Base-by-base conservation (phyloP, 2,113 vertebrate species). In the Crotophaga sulcirostris region DNA sequence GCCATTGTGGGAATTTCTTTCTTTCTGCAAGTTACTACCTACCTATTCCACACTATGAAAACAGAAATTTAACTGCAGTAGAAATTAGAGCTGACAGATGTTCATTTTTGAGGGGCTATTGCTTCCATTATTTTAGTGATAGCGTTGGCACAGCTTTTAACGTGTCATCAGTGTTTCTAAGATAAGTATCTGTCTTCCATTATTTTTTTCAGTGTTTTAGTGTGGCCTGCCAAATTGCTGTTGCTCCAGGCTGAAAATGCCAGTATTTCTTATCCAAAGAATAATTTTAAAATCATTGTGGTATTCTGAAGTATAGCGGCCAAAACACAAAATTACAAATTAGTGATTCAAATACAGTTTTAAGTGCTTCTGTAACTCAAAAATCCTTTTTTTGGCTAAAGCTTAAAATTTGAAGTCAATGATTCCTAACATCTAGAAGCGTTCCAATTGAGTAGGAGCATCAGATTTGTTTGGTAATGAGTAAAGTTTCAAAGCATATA, bases 161-260 rank as follows among this genome's bases (percentile, higher is more conserved):
- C 45, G 6, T 87, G 34, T 84, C 92, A 81, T 88, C 83, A 84
- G 49, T 82, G 62, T 93, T 96, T 84, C 92, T 86, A 73, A 86
- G 92, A 92, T 96, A 94, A 93, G 56, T 51, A 74, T 86, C 60
- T 11, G 34, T 84, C 44, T 69, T 73, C 42, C 28, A 0, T 28
- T 87, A 28, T 90, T 70, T 69, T 36, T 26, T 34, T 69, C 64
- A 36, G 23, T 89, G 91, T 92, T 76, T 56, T 25, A n/a, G 24
- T 58, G n/a, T 72, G 69, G 28, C 62, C 89, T 92, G 94, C 85
- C 94, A 96, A 96, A 55, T 89, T 5, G 8, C 49, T 94, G 0
- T 79, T 92, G 89, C 89, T 94, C 31, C 45, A 87, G 80, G 92
- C 91, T 91, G 77, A 93, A 74, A 26, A 78, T 73, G 68, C 64